Evolutionary conservation across 2,888 invertebrate species (phyloP).

Genomic region (Ditula angustiorana): DNA sequence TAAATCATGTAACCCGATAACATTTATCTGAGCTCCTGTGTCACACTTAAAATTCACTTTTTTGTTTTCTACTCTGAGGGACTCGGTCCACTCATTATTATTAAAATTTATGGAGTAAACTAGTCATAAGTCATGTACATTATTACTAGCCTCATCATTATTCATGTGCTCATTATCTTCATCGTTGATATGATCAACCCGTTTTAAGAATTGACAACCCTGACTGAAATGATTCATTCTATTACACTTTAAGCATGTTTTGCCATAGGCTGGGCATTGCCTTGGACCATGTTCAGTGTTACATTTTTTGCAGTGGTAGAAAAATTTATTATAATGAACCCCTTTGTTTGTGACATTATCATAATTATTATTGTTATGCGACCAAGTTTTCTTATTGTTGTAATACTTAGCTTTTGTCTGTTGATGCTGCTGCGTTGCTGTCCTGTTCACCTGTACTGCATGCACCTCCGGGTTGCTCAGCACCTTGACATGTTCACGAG

Average conservation of each 20-base stretch:
- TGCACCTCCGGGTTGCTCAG: no score
- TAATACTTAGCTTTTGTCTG: no score
- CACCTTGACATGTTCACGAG: no score
- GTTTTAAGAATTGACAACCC: neutral
- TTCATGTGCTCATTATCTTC: neutral
- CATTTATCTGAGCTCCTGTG: no score
- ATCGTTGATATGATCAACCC: neutral
- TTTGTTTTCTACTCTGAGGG: constrained; percentile 8
- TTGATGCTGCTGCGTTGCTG: no score
- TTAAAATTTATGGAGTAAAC: neutral
- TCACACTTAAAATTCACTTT: no score
- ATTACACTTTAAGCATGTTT: neutral
- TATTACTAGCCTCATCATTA: neutral
- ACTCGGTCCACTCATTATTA: constrained; percentile 8
- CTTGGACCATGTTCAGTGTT: constrained; percentile 1
- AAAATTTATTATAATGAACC: neutral
- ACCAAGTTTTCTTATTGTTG: no score
- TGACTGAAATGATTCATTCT: neutral
- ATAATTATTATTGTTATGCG: no score
- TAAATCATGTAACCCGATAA: no score
- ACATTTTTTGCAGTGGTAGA: constrained; percentile 1
- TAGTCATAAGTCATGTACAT: constrained; percentile 13
- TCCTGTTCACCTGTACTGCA: no score
- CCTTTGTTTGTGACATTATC: no score
- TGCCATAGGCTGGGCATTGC: neutral